Conservation (phyloP, 2,888 invertebrate species). For the Polydrusus tereticollis region DNA sequence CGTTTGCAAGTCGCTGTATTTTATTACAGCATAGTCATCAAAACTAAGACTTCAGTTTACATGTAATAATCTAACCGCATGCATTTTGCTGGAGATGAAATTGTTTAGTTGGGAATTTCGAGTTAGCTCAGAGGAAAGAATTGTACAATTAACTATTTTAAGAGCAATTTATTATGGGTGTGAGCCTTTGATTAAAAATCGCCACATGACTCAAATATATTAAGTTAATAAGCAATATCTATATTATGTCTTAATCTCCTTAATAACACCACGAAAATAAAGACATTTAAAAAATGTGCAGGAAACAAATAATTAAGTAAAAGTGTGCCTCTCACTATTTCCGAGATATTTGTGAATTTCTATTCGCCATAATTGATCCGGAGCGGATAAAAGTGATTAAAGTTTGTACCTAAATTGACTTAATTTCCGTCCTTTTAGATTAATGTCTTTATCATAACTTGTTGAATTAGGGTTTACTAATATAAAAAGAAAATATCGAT, state of each 20-base stretch:
- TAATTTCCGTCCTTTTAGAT: neutral
- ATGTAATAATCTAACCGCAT: no score
- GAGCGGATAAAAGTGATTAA: slow-evolving; percentile 1
- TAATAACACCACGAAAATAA: neutral
- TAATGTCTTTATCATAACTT: neutral
- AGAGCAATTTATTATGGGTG: no score
- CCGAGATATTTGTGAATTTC: neutral
- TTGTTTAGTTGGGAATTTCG: no score
- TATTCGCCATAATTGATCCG: neutral
- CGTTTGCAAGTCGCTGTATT: no score
- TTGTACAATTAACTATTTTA: no score
- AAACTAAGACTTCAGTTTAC: no score
- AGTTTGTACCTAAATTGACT: neutral
- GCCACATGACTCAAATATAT: neutral
- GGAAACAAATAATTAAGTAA: neutral
- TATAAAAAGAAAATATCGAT: neutral
- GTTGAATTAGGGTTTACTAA: neutral
- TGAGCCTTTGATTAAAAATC: neutral
- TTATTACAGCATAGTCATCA: no score
- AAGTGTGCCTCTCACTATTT: slow-evolving; percentile 6
- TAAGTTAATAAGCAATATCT: neutral
- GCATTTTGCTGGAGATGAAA: no score
- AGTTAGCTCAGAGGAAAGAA: no score
- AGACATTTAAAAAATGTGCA: neutral
- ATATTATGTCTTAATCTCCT: neutral